Conservation (phyloP, 2,888 invertebrate genomes). For the Morpho deidamia region DNA sequence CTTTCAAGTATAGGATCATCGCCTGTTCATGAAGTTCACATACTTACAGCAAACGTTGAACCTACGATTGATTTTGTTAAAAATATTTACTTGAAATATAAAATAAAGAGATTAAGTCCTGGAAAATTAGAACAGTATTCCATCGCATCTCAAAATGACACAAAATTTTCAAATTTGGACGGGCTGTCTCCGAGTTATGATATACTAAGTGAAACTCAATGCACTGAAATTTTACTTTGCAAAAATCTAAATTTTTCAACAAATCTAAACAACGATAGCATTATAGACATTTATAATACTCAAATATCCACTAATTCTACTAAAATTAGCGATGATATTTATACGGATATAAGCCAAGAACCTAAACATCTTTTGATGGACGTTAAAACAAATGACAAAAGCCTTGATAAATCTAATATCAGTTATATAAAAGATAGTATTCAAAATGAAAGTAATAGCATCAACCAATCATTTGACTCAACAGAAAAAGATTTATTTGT, state of each 20-base stretch:
- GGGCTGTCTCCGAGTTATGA: neutral
- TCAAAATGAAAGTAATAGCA: conserved; percentile 12
- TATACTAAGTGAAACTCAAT: neutral
- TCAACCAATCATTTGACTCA: conserved; percentile 29
- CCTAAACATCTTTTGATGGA: conserved; percentile 16
- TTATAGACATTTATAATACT: conserved; percentile 46
- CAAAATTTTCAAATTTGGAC: conserved; percentile 8
- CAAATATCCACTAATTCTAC: conserved; percentile 35
- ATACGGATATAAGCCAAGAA: conserved; percentile 12
- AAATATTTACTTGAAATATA: conserved; percentile 48
- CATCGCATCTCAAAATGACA: conserved; percentile 28
- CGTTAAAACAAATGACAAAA: conserved; percentile 22
- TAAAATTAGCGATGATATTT: conserved; percentile 19
- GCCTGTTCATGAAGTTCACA: conserved; percentile 45
- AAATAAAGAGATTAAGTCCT: conserved; percentile 43
- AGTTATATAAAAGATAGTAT: conserved; percentile 22
- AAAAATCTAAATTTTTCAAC: neutral
- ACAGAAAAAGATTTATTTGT: conserved; percentile 50
- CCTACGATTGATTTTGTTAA: conserved; percentile 41
- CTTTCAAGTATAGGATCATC: conserved; percentile 17
- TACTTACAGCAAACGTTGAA: conserved; percentile 44
- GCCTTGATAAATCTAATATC: conserved; percentile 13
- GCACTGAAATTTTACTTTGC: neutral
- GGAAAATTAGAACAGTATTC: conserved; percentile 48
- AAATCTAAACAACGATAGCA: conserved; percentile 28